Percentiles rank a stretch among this genome's conserved stretches.
These are phyloP conservation scores for Drosophila neocordata DNA, from an alignment of 1,140 invertebrate species.

Conservation along the genomic window DNA sequence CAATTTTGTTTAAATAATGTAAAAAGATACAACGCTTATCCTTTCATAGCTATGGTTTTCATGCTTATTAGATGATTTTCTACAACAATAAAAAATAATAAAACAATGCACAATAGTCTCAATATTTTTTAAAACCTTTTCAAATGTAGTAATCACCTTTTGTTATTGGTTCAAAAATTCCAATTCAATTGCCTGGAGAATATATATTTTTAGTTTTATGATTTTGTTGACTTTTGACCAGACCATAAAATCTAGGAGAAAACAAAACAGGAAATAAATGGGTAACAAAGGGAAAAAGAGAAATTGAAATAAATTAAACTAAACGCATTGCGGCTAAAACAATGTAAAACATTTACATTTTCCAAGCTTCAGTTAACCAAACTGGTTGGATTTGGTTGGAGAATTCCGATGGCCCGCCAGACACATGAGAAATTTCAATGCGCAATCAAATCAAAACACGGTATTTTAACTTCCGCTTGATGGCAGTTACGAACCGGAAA, in stretches of 20 bases:
- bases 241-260: constrained; percentile 10
- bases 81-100: too few relatives aligned
- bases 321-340: constrained; percentile 48
- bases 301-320: constrained; percentile 61
- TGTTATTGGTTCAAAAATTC: not conserved
- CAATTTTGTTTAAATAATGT: too few relatives aligned
- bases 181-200: not conserved
- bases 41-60: too few relatives aligned
- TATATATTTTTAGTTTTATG: not conserved
- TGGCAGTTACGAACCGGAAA: constrained; percentile 66
- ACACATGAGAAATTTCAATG: constrained; percentile 63
- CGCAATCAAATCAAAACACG: constrained; percentile 79
- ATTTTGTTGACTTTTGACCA: constrained; percentile 29
- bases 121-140: too few relatives aligned
- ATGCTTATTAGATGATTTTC: too few relatives aligned
- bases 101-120: too few relatives aligned
- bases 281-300: constrained; percentile 22
- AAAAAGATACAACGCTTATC: too few relatives aligned
- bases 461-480: constrained; percentile 78
- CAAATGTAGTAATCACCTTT: not conserved
- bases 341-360: constrained; percentile 72
- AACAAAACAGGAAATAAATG: too few relatives aligned
- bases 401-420: constrained; percentile 24
- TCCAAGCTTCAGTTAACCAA: constrained; percentile 42
- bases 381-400: constrained; percentile 4